phyloP scores from a whole-genome alignment of 2,797 vertebrate genomes.

The Microtus obscurus region DNA sequence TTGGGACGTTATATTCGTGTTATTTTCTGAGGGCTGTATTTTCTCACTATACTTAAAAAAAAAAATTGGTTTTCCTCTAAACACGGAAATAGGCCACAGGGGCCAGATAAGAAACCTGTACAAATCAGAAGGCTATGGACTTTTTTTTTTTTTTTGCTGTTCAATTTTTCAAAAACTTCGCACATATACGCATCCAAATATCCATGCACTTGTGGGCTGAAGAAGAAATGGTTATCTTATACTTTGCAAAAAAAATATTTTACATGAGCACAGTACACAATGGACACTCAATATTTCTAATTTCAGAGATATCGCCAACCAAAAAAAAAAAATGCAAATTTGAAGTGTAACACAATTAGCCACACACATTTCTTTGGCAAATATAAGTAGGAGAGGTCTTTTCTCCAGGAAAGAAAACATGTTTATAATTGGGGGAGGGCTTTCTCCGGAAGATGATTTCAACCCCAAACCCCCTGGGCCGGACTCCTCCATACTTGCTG shows the following conservation, averaged over 20 bases:
- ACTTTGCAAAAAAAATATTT: background rate
- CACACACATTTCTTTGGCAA: background rate
- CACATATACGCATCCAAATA: background rate
- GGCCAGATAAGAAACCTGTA: background rate
- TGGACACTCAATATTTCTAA: background rate
- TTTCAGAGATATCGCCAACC: background rate
- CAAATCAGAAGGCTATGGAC: background rate
- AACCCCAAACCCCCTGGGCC: background rate
- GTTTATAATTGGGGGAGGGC: background rate
- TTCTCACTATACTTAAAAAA: background rate
- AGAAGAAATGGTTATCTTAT: background rate
- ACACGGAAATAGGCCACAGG: background rate
- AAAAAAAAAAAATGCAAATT: background rate
- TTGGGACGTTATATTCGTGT: background rate
- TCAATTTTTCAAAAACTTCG: background rate
- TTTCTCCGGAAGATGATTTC: background rate
- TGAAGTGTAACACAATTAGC: background rate
- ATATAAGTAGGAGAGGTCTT: background rate
- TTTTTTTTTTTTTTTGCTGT: background rate
- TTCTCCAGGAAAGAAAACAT: background rate
- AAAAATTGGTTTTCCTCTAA: background rate
- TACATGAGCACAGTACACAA: accelerated
- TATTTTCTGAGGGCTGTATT: background rate
- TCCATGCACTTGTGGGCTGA: background rate
- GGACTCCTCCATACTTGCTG: background rate